Base-by-base conservation (phyloP, 2,888 invertebrate species). In the Schizotus pectinicornis region DNA sequence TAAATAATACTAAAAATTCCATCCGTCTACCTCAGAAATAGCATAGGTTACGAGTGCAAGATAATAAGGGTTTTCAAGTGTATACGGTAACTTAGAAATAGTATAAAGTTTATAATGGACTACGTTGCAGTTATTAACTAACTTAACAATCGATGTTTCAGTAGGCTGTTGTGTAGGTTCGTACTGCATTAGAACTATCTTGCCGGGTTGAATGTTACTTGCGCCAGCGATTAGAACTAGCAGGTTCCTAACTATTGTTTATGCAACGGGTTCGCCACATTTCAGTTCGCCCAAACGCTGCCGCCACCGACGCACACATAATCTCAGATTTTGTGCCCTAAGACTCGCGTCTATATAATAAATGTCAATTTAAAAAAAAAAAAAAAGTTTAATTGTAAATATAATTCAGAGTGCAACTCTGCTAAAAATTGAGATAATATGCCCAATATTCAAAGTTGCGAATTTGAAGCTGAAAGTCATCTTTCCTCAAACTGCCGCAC, bases 1-100 rank as follows among this genome's bases (percentile, higher is more conserved):
- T 56, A 51, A 22, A 58, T 56, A 57, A 62, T 59, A 64, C 54
- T 61, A 52, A 69, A 70, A 74, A 79, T 78, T 79, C 79, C 79
- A 79, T 79, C 79, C 79, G 77, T 79, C 79, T 79, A 79, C 79
- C 79, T 79, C 79, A 79, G 72, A 73, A 70, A 63, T 69, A 68
- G 59, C 61, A 65, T 65, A 71, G 57, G 63, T 65, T 63, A 71
- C 61, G 66, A 73, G 75, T 75, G 74, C 76, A 75, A 77, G 74
- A 77, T 76, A 76, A 79, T 77, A 79, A 77, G 78, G 77, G 77
- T 79, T 77, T 76, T 74, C 73, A 77, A 74, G 68, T 77, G 79
- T 79, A 79, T 79, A 79, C 79, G 79, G 78, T 74, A 71, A 56
- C 63, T 59, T 68, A 68, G 66, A 65, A 56, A 49, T 49, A 57